Base-by-base conservation (phyloP, 2,113 vertebrate species). In the Embiotoca jacksoni region DNA sequence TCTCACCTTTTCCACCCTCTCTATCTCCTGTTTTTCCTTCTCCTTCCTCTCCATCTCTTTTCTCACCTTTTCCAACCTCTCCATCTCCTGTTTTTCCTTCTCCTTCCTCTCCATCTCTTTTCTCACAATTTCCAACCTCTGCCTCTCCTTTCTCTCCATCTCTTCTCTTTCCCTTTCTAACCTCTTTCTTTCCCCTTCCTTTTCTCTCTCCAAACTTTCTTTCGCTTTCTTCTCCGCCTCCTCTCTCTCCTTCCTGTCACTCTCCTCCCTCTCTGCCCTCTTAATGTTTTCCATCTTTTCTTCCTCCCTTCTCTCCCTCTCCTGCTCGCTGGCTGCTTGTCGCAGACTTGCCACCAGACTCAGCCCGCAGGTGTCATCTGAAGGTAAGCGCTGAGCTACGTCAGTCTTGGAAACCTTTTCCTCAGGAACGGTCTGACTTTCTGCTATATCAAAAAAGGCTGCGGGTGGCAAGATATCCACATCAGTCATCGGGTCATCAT, bases 261-360 rank as follows among this genome's bases (percentile, higher is more conserved):
- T 73, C n/a, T 63, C 59, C 32, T 10, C 36, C 14, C 41, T 56
- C 54, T 72, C 58, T 37, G 23, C 23, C 23, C 6, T 36, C 13
- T 63, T 58, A 1, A n/a, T 13, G 3, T 10, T 36, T 31, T 39
- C 64, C 9, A 36, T 37, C 49, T 8, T 59, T 30, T 82, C 66
- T 32, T n/a, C 58, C 65, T 72, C 69, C 9, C 3, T 46, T 30
- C n/a, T 73, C 39, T 77, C 58, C 4, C n/a, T 64, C 82, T 93
- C 89, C 30, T 87, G 86, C 47, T 93, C 90, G 23, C 56, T 71
- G 23, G 91, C 92, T 3, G 90, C 92, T 9, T 66, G 84, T 74
- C 91, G 77, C 70, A 93, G 81, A 69, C 85, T 83, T 13, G 71
- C 90, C 46, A 92, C 92, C 47, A 92, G 58, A 69, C 81, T 80